Evolutionary conservation across 2,797 vertebrate species (phyloP), one percentile per base, ranked within the genome.

Genomic region (Furcifer pardalis): DNA sequence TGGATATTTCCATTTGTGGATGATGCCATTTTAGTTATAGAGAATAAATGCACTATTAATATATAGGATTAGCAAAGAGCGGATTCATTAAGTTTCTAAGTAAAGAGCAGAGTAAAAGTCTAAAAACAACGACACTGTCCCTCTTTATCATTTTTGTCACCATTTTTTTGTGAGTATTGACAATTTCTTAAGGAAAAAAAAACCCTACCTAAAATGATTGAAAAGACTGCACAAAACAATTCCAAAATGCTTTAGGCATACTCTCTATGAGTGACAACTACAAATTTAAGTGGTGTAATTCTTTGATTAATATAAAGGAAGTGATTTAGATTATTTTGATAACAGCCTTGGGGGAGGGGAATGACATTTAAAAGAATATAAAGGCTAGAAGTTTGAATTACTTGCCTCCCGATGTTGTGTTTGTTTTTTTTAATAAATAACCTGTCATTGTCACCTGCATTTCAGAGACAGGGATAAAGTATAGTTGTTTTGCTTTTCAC

Each of bases 201-300:
- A 56, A 56, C 13, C 52, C 71, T 71, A 75, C 1, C 0, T 49
- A 77, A 77, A 84, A 85, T 95, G 94, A 96, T 94, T 95, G 95
- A 95, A 96, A 94, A 93, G 94, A 95, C 93, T 93, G 92, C 91
- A 92, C 93, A 94, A 94, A 95, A 94, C 94, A 95, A 96, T 95
- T 95, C 93, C 92, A 96, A 94, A 96, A 93, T 87, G 93, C 94
- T 96, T 92, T 93, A 94, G 94, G 94, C 95, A 92, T 76, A 92
- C 92, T 91, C 89, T 86, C 79, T 84, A 71, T 93, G 94, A 95
- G 92, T 94, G 95, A 95, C 94, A 94, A 92, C 93, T 94, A 95
- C 94, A 95, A 96, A 95, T 94, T 94, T 94, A 94, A 94, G 93
- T 92, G 93, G 91, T 93, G 89, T 94, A 94, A 94, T 95, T 95